Evolutionary conservation across 2,888 invertebrate genomes (phyloP), one percentile per base, ranked within the genome.

Genomic region (Lithophane leautieri): DNA sequence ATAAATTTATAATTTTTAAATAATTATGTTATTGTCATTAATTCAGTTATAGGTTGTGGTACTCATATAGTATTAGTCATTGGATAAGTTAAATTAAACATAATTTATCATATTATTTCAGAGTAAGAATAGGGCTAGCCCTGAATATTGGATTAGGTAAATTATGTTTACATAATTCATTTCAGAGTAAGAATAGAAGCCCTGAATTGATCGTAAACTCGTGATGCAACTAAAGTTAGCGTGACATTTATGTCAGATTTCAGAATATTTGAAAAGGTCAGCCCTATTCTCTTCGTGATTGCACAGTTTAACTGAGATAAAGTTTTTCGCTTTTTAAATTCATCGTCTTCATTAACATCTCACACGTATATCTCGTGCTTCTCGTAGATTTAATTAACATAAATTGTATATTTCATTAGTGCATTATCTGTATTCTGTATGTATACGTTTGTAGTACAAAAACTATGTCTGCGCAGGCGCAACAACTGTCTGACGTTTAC

Each of bases 321-420:
- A 34, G 4, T 34, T 34, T 34, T 34, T 34, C 34, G 34, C 34
- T 34, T 25, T 56, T 47, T 22, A 47, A 73, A 47, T 40, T 11
- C 44, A 73, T 19, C 28, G 22, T 16, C 40, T 76, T 76, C 47
- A 76, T 58, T 71, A 40, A 16, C 69, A 40, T 19, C 6, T 22
- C 3, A 44, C 7, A 28, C 4, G 19, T n/a, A 63, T 42, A 58
- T 22, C 28, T 69, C n/a, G n/a, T 56, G 54, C 16, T 54, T 25
- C 34, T n/a, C n/a, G 54, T 19, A 56, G 54, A 71, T 62, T 62
- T n/a, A 63, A 79, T 77, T 71, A 79, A 50, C 79, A 77, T 77
- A 71, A 47, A 70, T 70, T 54, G 56, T 54, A 78, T 7, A 28
- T 79, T 62, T 79, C 14, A 63, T n/a, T 65, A 58, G 19, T 50